Evolutionary conservation across 2,888 invertebrate genomes (phyloP).

Genomic region (Coleophora flavipennella): DNA sequence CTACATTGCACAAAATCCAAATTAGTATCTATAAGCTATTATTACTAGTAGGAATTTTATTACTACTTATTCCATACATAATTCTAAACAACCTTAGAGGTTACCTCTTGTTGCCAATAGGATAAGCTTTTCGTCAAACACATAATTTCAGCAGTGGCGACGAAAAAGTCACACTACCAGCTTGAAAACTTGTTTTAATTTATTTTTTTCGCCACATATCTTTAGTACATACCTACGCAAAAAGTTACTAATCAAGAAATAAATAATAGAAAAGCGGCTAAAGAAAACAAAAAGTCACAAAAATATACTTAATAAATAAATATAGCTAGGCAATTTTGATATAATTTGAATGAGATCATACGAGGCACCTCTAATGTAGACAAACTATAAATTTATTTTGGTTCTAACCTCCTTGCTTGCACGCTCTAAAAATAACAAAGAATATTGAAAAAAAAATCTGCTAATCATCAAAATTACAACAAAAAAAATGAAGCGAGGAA

Average conservation of each 20-base stretch:
- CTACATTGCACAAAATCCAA: constrained; percentile 60
- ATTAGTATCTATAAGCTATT: constrained; percentile 15
- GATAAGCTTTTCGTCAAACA: background rate
- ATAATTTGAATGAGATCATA: constrained; percentile 24
- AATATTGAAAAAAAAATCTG: too few relatives aligned
- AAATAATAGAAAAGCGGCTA: background rate
- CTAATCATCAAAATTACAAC: too few relatives aligned
- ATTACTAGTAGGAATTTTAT: constrained; percentile 21
- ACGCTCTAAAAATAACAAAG: background rate
- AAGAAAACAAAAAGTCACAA: background rate
- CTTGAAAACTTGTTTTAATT: too few relatives aligned
- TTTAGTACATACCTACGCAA: background rate
- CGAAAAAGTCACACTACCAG: too few relatives aligned
- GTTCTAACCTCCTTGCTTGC: background rate
- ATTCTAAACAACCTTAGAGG: constrained; percentile 11
- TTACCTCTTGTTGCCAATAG: constrained; percentile 14
- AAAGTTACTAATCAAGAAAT: background rate
- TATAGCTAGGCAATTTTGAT: background rate
- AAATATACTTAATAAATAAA: background rate
- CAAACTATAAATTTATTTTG: constrained; percentile 5
- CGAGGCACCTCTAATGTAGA: constrained; percentile 19
- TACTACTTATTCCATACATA: constrained; percentile 1
- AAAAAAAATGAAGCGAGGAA: background rate
- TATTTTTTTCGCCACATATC: too few relatives aligned
- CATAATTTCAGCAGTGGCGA: too few relatives aligned